These are phyloP conservation scores for Sterna hirundo DNA, from an alignment of 2,113 vertebrate genomes.

Conservation along the genomic window DNA sequence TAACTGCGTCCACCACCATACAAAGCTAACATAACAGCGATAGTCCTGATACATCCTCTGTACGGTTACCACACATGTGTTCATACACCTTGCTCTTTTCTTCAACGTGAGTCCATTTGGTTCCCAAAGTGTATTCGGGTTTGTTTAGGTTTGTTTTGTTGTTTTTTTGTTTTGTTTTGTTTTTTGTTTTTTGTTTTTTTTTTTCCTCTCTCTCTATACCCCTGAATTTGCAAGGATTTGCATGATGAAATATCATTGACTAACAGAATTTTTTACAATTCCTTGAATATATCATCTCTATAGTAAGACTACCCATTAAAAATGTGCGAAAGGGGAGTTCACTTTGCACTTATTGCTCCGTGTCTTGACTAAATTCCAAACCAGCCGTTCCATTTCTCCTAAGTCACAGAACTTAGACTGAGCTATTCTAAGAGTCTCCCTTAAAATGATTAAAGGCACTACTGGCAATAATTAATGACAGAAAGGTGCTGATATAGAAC, in stretches of 20 bases:
- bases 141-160: slow-evolving; percentile 20
- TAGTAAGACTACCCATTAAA: slow-evolving; percentile 76
- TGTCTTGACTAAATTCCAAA: slow-evolving; percentile 69
- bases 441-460: slow-evolving; percentile 96
- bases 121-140: slow-evolving; percentile 76
- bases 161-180: background rate
- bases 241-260: slow-evolving; percentile 86
- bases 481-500: slow-evolving; percentile 76
- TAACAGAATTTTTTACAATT: slow-evolving; percentile 95
- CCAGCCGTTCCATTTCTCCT: slow-evolving; percentile 17
- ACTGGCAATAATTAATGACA: slow-evolving; percentile 89
- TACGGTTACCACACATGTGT: slow-evolving; percentile 69
- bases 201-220: slow-evolving; percentile 72
- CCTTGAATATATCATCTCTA: slow-evolving; percentile 77
- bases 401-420: slow-evolving; percentile 36
- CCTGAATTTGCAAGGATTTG: slow-evolving; percentile 85
- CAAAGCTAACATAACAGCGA: slow-evolving; percentile 69
- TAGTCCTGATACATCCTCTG: slow-evolving; percentile 61
- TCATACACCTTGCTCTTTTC: slow-evolving; percentile 69
- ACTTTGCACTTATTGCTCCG: slow-evolving; percentile 87
- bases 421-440: slow-evolving; percentile 85
- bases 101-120: slow-evolving; percentile 80
- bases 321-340: slow-evolving; percentile 73
- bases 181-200: slow-evolving; percentile 38
- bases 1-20: slow-evolving; percentile 83